Conservation (phyloP, 2,113 vertebrate genomes). For the Acinonyx jubatus region DNA sequence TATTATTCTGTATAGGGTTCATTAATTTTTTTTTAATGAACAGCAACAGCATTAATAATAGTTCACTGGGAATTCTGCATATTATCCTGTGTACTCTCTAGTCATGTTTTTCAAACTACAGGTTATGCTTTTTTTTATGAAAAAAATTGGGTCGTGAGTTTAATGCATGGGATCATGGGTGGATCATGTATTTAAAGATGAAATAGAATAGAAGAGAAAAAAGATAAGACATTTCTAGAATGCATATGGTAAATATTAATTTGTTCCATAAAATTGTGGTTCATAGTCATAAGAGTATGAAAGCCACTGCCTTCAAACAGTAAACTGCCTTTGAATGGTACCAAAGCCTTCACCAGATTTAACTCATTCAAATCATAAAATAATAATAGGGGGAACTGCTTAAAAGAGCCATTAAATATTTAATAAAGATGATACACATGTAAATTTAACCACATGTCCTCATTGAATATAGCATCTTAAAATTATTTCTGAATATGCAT, state of each 20-base stretch:
- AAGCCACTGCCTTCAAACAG: neutral
- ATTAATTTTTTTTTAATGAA: neutral
- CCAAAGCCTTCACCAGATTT: neutral
- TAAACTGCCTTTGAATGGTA: neutral
- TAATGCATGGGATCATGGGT: neutral
- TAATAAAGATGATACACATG: neutral
- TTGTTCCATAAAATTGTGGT: neutral
- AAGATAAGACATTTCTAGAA: neutral
- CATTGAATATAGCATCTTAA: neutral
- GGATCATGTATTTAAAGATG: neutral
- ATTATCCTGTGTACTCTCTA: neutral
- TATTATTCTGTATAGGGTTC: neutral
- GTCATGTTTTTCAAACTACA: neutral
- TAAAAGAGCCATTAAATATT: neutral
- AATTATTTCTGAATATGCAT: neutral
- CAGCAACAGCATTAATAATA: neutral
- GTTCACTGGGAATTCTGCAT: neutral
- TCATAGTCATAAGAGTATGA: neutral
- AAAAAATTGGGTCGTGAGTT: neutral
- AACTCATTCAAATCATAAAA: constrained; percentile 38
- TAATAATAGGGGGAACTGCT: neutral
- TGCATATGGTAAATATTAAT: neutral
- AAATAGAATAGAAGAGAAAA: neutral
- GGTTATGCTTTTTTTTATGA: neutral
- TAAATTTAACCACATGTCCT: neutral